phyloP scores from a whole-genome alignment of 2,113 vertebrate genomes.

The Lontra canadensis region DNA sequence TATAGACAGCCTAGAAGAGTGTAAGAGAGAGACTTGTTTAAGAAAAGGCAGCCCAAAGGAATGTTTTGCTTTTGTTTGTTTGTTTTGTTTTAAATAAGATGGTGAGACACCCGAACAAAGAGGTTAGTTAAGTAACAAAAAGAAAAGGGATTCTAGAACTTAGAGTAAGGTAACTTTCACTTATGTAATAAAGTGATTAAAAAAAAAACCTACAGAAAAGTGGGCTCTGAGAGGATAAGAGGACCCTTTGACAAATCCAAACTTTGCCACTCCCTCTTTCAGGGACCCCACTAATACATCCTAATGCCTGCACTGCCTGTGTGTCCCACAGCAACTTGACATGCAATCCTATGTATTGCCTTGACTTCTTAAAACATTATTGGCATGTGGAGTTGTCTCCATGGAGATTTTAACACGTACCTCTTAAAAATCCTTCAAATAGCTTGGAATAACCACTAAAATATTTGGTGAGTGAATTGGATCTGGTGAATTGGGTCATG shows the following conservation, averaged over 20 bases:
- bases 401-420: background rate
- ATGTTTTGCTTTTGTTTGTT: background rate
- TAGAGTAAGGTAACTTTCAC: background rate
- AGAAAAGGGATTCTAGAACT: background rate
- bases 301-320: background rate
- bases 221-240: background rate
- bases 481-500: background rate
- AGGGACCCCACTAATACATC: background rate
- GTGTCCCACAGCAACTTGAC: background rate
- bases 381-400: background rate
- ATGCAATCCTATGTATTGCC: background rate
- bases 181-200: background rate
- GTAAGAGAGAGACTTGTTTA: background rate
- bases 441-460: background rate
- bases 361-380: background rate
- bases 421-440: background rate
- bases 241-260: background rate
- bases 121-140: background rate
- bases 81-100: background rate
- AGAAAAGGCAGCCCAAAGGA: background rate
- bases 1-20: background rate
- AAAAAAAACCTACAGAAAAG: background rate
- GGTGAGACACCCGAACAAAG: background rate
- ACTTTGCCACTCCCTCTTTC: background rate
- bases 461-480: background rate